Conservation (phyloP, 1,140 invertebrate species). For the Rhagoletis pomonella region DNA sequence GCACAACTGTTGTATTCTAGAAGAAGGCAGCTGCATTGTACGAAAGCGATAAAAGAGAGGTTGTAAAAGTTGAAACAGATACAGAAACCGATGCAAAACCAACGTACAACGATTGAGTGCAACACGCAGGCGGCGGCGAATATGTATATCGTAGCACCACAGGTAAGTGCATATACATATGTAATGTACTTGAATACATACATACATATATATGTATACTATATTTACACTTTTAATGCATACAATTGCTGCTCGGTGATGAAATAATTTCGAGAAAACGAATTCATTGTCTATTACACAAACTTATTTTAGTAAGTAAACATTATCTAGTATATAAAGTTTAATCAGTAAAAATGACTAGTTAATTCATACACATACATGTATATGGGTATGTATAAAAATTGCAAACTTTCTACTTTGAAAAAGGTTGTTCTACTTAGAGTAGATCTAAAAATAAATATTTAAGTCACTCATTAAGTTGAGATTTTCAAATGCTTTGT, state of each 20-base stretch:
- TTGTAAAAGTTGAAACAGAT: conserved; percentile 20
- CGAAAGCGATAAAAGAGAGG: conserved; percentile 46
- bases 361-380: too few relatives aligned
- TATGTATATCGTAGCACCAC: conserved; percentile 8
- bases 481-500: neutral
- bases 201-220: neutral
- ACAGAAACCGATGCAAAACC: conserved; percentile 1
- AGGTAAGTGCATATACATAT: conserved; percentile 4
- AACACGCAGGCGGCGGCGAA: conserved; percentile 1
- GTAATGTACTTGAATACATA: neutral
- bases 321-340: neutral
- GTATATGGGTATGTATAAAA: too few relatives aligned
- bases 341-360: too few relatives aligned
- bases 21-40: conserved; percentile 41
- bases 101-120: conserved; percentile 29
- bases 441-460: neutral
- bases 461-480: neutral
- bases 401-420: too few relatives aligned
- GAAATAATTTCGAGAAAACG: conserved; percentile 7
- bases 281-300: too few relatives aligned
- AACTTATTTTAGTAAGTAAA: too few relatives aligned
- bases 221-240: neutral
- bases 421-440: neutral
- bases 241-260: neutral
- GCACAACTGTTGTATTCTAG: conserved; percentile 49